phyloP scores from a whole-genome alignment of 1,140 invertebrate species.

The Lepidotrigona ventralis region DNA sequence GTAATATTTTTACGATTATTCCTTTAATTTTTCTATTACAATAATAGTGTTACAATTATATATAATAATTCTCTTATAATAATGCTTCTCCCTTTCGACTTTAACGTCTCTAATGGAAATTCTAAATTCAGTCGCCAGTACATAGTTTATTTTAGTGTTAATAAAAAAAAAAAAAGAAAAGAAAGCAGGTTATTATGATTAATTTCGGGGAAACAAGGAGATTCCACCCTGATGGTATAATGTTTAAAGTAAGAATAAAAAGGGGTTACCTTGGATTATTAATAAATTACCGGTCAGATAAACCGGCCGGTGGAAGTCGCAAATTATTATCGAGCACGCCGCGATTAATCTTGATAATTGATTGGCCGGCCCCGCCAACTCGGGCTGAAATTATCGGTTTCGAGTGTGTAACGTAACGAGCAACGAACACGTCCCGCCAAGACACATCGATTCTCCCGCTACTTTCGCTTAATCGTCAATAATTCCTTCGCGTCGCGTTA shows the following conservation, averaged over 20 bases:
- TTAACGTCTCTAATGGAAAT: no score
- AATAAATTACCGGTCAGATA: conserved; percentile 49
- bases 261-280: conserved; percentile 9
- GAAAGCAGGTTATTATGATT: neutral
- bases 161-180: no score
- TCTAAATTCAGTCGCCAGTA: no score
- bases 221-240: neutral
- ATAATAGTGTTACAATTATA: no score
- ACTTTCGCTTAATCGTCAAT: conserved; percentile 62
- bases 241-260: no score
- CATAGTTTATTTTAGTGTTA: no score
- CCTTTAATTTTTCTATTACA: no score
- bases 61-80: no score
- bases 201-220: neutral
- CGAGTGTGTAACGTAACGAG: neutral
- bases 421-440: neutral
- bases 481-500: conserved; percentile 47
- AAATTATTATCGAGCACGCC: conserved; percentile 43
- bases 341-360: conserved; percentile 60
- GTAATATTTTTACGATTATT: no score
- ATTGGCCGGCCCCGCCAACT: conserved; percentile 16
- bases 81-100: no score
- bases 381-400: conserved; percentile 21
- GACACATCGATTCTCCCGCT: conserved; percentile 48
- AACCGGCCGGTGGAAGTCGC: conserved; percentile 21